A percentile compares a stretch with the other conserved stretches of the same genome.
Evolutionary conservation across 35 echinoderm and acorn worm genomes (phyloP).

Genomic region (Heliocidaris erythrogramma): DNA sequence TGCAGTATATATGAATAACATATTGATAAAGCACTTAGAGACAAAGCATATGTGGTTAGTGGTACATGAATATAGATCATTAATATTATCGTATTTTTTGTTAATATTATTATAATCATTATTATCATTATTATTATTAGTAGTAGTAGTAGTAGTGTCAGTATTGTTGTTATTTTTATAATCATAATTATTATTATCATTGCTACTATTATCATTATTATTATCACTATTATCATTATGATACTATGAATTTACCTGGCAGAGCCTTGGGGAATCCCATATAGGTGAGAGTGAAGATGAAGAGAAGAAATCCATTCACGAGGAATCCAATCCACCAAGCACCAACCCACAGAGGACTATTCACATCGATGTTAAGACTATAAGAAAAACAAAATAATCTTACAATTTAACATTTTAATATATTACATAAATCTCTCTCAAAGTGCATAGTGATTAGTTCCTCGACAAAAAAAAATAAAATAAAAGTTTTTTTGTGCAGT

Average conservation of each 20-base stretch:
- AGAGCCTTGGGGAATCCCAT: constrained; percentile 85
- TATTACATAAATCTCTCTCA: neutral
- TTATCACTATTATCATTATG: neutral
- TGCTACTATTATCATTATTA: neutral
- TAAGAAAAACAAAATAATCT: neutral
- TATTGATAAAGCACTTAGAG: no score
- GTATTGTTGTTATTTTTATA: neutral
- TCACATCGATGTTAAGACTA: constrained; percentile 68
- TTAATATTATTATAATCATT: neutral
- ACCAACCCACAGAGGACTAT: constrained; percentile 88
- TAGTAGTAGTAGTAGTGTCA: neutral
- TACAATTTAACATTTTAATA: neutral
- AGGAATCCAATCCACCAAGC: constrained; percentile 98
- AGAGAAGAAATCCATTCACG: constrained; percentile 56
- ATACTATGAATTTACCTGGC: constrained; percentile 64
- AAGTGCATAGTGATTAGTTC: no score
- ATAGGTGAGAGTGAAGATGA: constrained; percentile 70
- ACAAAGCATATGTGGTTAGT: no score
- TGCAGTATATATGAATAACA: no score
- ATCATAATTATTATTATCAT: neutral
- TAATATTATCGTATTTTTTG: neutral
- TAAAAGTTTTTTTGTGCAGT: no score
- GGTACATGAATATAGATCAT: no score
- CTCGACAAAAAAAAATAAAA: neutral
- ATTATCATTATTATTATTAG: neutral